Base-by-base conservation (phyloP, 2,888 invertebrate species). In the Dryocosmus kuriphilus region DNA sequence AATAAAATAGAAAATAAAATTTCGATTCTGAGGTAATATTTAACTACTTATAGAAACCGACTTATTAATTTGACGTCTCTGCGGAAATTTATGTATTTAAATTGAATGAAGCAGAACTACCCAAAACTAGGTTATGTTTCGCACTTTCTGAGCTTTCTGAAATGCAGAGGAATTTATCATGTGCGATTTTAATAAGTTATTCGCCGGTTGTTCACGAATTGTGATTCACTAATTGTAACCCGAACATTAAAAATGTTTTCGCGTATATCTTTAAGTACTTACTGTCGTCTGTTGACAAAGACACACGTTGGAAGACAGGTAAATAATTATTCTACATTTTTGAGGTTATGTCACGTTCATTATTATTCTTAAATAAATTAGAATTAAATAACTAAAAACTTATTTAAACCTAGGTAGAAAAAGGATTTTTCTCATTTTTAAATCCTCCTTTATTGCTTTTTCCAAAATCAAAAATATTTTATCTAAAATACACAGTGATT, bases 211-310 rank as follows among this genome's bases (percentile, higher is more conserved):
- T 71, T 9, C 30, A 19, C 7, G 30, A 51, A 19, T 51, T 51
- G 16, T 22, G 24, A 65, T 71, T 51, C 1, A 71, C n/a, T n/a
- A 71, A 71, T 51, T 51, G 6, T 71, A 30, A n/a, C 11, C 1
- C 27, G 46, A 46, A 46, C 41, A 46, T 51, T 71, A 4, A 71
- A 71, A 46, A 71, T 71, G 71, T 71, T 71, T 27, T 30, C 71
- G 30, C 71, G 71, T 19, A 27, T 71, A 51, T n/a, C 30, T 11
- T 19, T 30, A 41, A 71, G 6, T 30, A 71, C 30, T 46, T 51
- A 19, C 27, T 51, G 30, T 30, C 51, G 30, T 8, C 19, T 30
- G 8, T 46, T 71, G 19, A 46, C 46, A 51, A 71, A 30, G 51
- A 9, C 51, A 51, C 19, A 27, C 30, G 3, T 71, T 19, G 19